Base-by-base conservation (phyloP, 2,888 invertebrate genomes). In the Brachyptera risi region DNA sequence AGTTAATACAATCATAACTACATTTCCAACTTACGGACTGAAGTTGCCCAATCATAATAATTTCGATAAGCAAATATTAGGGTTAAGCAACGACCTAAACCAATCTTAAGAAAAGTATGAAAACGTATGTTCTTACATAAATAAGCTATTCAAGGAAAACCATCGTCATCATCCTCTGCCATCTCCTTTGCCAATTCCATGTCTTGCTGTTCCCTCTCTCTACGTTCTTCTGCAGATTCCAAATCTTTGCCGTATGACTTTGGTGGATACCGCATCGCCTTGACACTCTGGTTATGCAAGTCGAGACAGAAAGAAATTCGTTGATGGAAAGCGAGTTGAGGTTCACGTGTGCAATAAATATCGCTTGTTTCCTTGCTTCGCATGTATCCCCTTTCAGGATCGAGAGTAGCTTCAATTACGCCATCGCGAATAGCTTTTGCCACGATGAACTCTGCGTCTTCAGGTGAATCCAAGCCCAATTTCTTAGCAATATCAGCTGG, bases 131-230 rank as follows among this genome's bases (percentile, higher is more conserved):
- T n/a, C n/a, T n/a, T n/a, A n/a, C n/a, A n/a, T n/a, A n/a, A n/a
- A n/a, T n/a, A n/a, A n/a, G n/a, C 9, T 50, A 17, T 54, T 54
- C 37, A 68, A 1, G 68, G 68, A 51, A 68, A 68, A 19, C 65
- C 66, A 79, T 95, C 95, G 80, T 97, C 96, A 76, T 99, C 98
- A 74, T 99, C 98, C 73, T 99, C 99, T 5, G 97, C 97, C 90
- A 99, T 96, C 79, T 99, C 98, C 76, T 98, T 99, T n/a, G 99
- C 99, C 69, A 97, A 81, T 75, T 99, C 99, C 71, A 99, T 80
- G 77, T 99, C 99, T 76, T 98, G 96, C 72, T 97, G 96, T 75
- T 98, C 97, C 58, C 96, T 80, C 75, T 97, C 97, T 62, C 97
- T 82, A 56, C 97, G 84, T 71, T 97, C 96, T 77, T 96, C 96